Base-by-base conservation (phyloP, 2,797 vertebrate genomes). In the Thalassophryne amazonica region DNA sequence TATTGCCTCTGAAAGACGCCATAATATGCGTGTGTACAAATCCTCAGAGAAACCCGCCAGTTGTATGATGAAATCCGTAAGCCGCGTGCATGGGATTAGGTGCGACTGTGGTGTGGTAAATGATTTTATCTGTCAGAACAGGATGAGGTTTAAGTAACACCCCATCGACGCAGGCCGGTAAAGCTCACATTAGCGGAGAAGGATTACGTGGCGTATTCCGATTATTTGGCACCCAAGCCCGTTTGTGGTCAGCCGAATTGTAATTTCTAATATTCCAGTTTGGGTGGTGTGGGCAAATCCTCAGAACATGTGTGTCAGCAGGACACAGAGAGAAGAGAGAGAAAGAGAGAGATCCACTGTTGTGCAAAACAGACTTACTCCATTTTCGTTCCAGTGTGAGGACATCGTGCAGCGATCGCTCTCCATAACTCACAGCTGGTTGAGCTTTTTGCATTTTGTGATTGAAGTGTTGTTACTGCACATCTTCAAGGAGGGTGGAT, bases 1-100 rank as follows among this genome's bases (percentile, higher is more conserved):
- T 59, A 68, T 81, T 74, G 64, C 64, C 13, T 63, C 50, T 39
- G 35, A 68, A 73, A 67, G 61, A 62, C 40, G 32, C 47, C 14
- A 45, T 54, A 61, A 70, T 62, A 55, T 74, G 74, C 66, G 77
- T 76, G 59, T 56, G 60, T 29, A 38, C 66, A 84, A 81, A 83
- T 79, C 73, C 77, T 37, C 32, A 15, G 52, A 33, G 49, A 60
- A 82, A 66, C 66, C 64, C 45, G 3, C 36, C 67, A 18, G 57
- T 66, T 36, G 40, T 68, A 75, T 82, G 81, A 86, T 81, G 77
- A 83, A 86, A 87, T 65, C 71, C 73, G 78, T 78, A 83, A 84
- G 18, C 78, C 69, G 52, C 20, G 12, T 48, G 60, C 60, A 55
- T 13, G 30, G 75, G 76, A 83, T 83, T 81, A 79, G 69, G 59